These are phyloP conservation scores for Calameuta pallipes DNA, from an alignment of 2,888 invertebrate genomes.

Conservation along the genomic window DNA sequence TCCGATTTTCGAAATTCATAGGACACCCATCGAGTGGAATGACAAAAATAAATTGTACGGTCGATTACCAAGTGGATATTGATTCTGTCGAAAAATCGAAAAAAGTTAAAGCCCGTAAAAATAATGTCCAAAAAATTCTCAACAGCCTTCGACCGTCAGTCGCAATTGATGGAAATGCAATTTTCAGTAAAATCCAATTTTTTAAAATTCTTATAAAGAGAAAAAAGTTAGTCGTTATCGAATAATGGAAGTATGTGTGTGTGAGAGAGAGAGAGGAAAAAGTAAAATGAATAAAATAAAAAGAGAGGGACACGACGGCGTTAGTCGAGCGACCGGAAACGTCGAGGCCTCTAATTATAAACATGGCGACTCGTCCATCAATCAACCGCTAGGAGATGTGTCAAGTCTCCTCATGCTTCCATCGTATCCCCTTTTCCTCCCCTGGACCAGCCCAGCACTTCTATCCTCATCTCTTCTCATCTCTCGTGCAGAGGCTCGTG, in stretches of 20 bases:
- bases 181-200: too few relatives aligned
- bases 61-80: too few relatives aligned
- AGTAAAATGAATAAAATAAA: constrained; percentile 19
- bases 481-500: not conserved
- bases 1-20: too few relatives aligned
- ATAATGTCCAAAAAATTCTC: too few relatives aligned
- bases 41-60: too few relatives aligned
- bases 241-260: not conserved
- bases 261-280: constrained; percentile 14
- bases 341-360: constrained; percentile 62
- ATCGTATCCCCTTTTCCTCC: constrained; percentile 11
- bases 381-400: constrained; percentile 46
- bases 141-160: too few relatives aligned
- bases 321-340: constrained; percentile 46
- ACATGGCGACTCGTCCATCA: constrained; percentile 63
- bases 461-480: constrained; percentile 13
- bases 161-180: too few relatives aligned
- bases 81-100: too few relatives aligned
- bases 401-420: constrained; percentile 18
- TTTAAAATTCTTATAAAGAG: too few relatives aligned
- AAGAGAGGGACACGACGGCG: constrained; percentile 22
- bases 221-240: too few relatives aligned
- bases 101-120: too few relatives aligned
- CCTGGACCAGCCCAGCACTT: constrained; percentile 12
- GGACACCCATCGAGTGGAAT: too few relatives aligned